Conservation (phyloP, 1,140 invertebrate genomes). For the Calycopis cecrops region DNA sequence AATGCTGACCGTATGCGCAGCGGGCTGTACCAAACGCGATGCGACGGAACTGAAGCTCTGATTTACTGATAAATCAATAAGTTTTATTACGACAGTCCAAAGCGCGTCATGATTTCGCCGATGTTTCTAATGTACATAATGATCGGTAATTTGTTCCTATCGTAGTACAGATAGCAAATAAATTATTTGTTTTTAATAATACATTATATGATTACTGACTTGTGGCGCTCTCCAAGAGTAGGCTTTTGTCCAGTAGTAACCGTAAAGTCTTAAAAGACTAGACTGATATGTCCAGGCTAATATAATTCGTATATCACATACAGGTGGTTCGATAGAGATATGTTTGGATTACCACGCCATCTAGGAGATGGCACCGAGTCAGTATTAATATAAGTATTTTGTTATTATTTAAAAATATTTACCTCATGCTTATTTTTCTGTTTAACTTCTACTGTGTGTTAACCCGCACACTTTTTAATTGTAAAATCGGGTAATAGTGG, state of each 20-base stretch:
- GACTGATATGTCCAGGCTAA: no score
- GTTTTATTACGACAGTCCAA: constrained; percentile 50
- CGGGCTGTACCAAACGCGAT: constrained; percentile 46
- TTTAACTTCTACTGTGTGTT: constrained; percentile 8
- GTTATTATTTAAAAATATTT: no score
- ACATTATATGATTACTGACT: no score
- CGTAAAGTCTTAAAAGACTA: no score
- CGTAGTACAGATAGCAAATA: constrained; percentile 11
- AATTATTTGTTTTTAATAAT: background rate
- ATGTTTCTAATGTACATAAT: constrained; percentile 34
- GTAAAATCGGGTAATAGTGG: constrained; percentile 39
- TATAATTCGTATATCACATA: no score
- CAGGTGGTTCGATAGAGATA: no score
- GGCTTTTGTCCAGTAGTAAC: no score
- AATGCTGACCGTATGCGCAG: constrained; percentile 49
- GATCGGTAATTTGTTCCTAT: constrained; percentile 21
- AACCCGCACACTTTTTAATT: no score
- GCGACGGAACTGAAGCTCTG: constrained; percentile 60
- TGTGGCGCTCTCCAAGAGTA: no score
- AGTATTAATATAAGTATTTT: no score
- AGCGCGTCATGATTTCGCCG: constrained; percentile 36
- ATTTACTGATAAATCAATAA: constrained; percentile 70
- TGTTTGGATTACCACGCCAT: no score
- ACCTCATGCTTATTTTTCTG: constrained; percentile 9
- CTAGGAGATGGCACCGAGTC: no score